Evolutionary conservation across 1,140 invertebrate species (phyloP), one percentile per base, ranked within the genome.

Genomic region (Chymomyza costata): DNA sequence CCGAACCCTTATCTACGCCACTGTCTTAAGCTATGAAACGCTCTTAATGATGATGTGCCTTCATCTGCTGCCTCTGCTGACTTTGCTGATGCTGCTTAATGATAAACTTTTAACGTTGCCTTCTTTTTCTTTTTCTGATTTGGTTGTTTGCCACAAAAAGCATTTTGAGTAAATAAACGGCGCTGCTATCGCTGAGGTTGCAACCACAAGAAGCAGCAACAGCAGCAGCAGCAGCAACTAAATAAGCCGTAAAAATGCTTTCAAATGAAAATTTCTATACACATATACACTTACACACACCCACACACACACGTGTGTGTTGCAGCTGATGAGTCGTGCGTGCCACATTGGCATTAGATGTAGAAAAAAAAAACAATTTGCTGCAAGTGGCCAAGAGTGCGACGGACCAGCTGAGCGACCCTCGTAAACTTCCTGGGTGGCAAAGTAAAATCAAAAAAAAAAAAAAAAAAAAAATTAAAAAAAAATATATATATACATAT

Each of bases 41-140:
- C 10, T 28, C 25, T 28, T 28, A 28, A 6, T 28, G 25, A 6
- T 28, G 25, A 6, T 28, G 25, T 28, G 5, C 5, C 10, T 28
- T 5, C 10, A 6, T 5, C 10, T 28, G 25, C 25, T 28, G 25
- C 10, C 10, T 5, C 25, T 34, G 32, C 32, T 34, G 32, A 3
- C 8, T 6, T 13, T 46, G 40, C 46, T 41, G 48, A 47, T 21
- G 38, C 69, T 69, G 69, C 70, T 68, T 65, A 53, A 68, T 76
- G 71, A 78, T 76, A 66, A 76, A 74, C 70, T 76, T 76, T n/a
- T 76, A 70, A 65, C 71, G 71, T 52, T 78, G 57, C 21, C 21
- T n/a, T 18, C 71, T 47, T 63, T 65, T 66, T 73, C 73, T 70
- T 78, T 71, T 78, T 31, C 10, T 5, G 25, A 28, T 10, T 28